phyloP scores from a whole-genome alignment of 1,140 invertebrate species.

The Panagrolaimus sp. region DNA sequence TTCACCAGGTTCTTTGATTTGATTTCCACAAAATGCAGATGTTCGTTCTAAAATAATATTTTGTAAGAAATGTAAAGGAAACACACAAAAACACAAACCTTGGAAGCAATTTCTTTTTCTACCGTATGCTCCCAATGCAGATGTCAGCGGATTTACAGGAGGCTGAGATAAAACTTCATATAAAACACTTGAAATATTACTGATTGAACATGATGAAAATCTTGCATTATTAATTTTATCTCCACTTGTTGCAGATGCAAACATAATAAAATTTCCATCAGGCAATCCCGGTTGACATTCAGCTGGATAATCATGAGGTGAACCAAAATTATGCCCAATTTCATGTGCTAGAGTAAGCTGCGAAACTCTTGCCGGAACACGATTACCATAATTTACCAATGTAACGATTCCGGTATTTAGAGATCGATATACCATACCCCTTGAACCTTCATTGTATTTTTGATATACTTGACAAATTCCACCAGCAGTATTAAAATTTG shows the following conservation, averaged over 20 bases:
- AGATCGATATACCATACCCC: slow-evolving; percentile 84
- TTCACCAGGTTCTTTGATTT: slow-evolving; percentile 89
- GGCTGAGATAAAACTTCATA: slow-evolving; percentile 65
- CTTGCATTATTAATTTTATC: slow-evolving; percentile 87
- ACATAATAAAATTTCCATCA: slow-evolving; percentile 96
- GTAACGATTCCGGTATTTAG: slow-evolving; percentile 98
- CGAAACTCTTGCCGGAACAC: slow-evolving; percentile 93
- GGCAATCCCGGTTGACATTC: slow-evolving; percentile 82
- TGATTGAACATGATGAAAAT: slow-evolving; percentile 83
- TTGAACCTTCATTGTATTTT: slow-evolving; percentile 87
- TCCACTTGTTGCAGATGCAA: slow-evolving; percentile 86
- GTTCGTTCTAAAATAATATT: slow-evolving; percentile 65
- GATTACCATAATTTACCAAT: slow-evolving; percentile 94
- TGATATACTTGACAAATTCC: slow-evolving; percentile 98
- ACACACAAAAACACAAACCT: slow-evolving; percentile 58
- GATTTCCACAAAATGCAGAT: slow-evolving; percentile 96
- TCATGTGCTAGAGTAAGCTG: slow-evolving; percentile 96
- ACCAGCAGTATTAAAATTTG: slow-evolving; percentile 75
- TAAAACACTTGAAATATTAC: slow-evolving; percentile 88
- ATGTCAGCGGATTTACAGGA: slow-evolving; percentile 28
- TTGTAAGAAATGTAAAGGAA: no score
- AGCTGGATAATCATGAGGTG: slow-evolving; percentile 90
- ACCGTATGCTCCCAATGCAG: slow-evolving; percentile 60
- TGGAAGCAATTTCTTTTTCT: slow-evolving; percentile 92
- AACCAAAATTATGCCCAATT: slow-evolving; percentile 98